These are phyloP conservation scores for Acronicta psi DNA, from an alignment of 2,888 invertebrate genomes.

Conservation along the genomic window DNA sequence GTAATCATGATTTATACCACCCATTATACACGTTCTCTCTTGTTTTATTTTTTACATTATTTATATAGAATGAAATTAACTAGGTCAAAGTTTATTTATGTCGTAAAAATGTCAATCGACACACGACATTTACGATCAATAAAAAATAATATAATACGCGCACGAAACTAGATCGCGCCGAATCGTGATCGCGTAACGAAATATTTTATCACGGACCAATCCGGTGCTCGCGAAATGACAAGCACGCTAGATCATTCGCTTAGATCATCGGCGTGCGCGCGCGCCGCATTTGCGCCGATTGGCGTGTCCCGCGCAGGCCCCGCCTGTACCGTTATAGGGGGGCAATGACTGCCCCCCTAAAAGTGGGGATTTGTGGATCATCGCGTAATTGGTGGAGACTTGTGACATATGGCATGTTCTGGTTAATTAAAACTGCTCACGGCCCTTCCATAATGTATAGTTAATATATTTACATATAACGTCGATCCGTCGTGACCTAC, in stretches of 20 bases:
- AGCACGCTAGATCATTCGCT: constrained; percentile 87
- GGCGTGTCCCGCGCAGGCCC: constrained; percentile 81
- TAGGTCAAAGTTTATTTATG: constrained; percentile 74
- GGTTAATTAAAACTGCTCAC: constrained; percentile 76
- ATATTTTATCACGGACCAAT: constrained; percentile 81
- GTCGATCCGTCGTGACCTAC: constrained; percentile 53
- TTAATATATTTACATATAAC: constrained; percentile 64
- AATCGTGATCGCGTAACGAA: constrained; percentile 70
- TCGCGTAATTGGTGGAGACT: constrained; percentile 70
- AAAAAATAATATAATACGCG: constrained; percentile 60
- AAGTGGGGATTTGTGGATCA: constrained; percentile 86
- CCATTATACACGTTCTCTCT: constrained; percentile 40
- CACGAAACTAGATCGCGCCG: constrained; percentile 77
- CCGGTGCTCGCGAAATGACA: constrained; percentile 85
- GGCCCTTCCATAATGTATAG: constrained; percentile 65
- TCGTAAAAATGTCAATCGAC: constrained; percentile 64
- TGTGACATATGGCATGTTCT: constrained; percentile 81
- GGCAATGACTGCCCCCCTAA: constrained; percentile 83
- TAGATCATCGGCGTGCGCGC: constrained; percentile 79
- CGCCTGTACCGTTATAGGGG: constrained; percentile 88
- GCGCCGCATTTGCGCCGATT: constrained; percentile 81
- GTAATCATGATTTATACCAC: constrained; percentile 56
- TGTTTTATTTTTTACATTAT: constrained; percentile 30
- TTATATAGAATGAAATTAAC: constrained; percentile 53
- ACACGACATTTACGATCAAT: constrained; percentile 65